phyloP scores from a whole-genome alignment of 2,797 vertebrate species.

The Spheniscus humboldti region DNA sequence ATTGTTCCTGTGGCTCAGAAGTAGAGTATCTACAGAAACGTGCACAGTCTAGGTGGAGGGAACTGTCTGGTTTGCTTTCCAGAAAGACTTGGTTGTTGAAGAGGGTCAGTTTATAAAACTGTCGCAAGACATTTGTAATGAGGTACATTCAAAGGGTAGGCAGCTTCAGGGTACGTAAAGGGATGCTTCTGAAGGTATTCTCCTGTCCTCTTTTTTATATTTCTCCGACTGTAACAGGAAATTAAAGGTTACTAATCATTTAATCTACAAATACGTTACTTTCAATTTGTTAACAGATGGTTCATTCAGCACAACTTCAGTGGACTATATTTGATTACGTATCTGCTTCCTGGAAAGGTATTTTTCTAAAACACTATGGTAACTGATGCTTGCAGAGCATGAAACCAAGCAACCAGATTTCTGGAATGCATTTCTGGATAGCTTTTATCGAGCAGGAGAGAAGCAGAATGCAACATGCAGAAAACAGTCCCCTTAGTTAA shows the following conservation, averaged over 20 bases:
- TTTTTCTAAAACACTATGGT: slow-evolving; percentile 42
- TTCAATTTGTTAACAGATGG: slow-evolving; percentile 9
- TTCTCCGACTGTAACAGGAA: not conserved
- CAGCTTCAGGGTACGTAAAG: not conserved
- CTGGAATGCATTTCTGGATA: slow-evolving; percentile 25
- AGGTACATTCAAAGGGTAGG: not conserved
- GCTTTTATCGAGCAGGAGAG: not conserved
- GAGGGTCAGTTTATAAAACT: not conserved
- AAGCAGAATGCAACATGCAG: not conserved
- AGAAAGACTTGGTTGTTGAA: not conserved
- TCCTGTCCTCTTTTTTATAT: not conserved
- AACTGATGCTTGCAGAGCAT: not conserved
- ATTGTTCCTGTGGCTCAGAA: not conserved
- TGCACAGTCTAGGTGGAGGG: not conserved
- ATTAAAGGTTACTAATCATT: not conserved
- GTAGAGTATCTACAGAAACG: not conserved
- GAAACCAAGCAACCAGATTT: slow-evolving; percentile 41
- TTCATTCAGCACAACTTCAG: not conserved
- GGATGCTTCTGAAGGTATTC: not conserved
- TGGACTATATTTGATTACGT: not conserved
- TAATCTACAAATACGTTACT: not conserved
- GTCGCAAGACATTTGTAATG: not conserved
- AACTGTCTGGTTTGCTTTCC: not conserved
- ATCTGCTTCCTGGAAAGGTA: slow-evolving; percentile 26
- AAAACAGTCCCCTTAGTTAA: not conserved